Evolutionary conservation across 2,888 invertebrate genomes (phyloP), one percentile per base, ranked within the genome.

Genomic region (Stenurella melanura): DNA sequence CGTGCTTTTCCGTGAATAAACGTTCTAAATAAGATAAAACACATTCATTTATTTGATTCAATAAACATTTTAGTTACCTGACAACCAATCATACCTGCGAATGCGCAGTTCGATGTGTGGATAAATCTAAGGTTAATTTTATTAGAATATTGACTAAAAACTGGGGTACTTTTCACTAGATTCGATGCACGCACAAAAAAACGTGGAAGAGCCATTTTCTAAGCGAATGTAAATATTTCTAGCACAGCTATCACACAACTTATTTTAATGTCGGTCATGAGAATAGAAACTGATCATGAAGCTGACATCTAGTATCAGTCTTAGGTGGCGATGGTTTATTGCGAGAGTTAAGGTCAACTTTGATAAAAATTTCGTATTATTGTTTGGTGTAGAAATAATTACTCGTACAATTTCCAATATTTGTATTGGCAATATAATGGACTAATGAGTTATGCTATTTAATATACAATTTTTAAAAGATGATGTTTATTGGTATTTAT

Each of bases 1-100:
- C 99, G 88, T 99, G 99, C 87, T 97, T 95, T 82, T 97, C 95
- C 4, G 98, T 96, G 87, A 93, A 97, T 79, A 92, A 90, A 73
- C 93, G 91, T 74, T 92, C 94, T 94, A 85, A 80, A 91, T 18
- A 70, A 54, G 34, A 81, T 79, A 77, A 34, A 34, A 81, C 18
- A 58, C 15, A 34, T 68, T 57, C 67, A 63, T 68, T n/a, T 18
- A 67, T 50, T 30, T 72, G 30, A 17, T 56, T 69, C 18, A 78
- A 38, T 60, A 42, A 56, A 73, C 63, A 26, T 57, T 50, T 63
- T n/a, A 54, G 58, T 63, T 68, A 64, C 30, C 71, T 72, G 72
- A 80, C 81, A 84, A 64, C 30, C 67, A 58, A 67, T 80, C 81
- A 83, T 85, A 87, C 88, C 87, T 85, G 87, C 86, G 66, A 83